Evolutionary conservation across 2,797 vertebrate genomes (phyloP).

Genomic region (Philypnodon macrostomus): DNA sequence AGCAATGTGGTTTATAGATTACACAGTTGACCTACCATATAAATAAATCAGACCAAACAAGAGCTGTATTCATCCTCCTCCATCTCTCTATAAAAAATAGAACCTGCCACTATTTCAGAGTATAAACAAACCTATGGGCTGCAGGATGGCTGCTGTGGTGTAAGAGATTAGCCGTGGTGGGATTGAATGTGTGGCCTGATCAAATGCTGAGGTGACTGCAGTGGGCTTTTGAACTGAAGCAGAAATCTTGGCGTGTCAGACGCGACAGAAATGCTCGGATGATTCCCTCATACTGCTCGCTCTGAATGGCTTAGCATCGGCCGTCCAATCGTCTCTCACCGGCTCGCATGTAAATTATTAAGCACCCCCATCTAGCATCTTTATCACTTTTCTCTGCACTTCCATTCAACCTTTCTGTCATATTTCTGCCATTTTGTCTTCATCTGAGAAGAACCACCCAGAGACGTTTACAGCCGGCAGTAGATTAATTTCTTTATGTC

Average conservation of each 20-base stretch:
- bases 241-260: slow-evolving; percentile 22
- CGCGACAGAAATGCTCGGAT: slow-evolving; percentile 13
- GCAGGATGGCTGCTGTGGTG: slow-evolving; percentile 15
- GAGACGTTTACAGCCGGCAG: neutral
- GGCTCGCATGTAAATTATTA: slow-evolving; percentile 58
- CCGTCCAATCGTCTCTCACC: slow-evolving; percentile 16
- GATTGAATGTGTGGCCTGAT: slow-evolving; percentile 31
- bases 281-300: slow-evolving; percentile 31
- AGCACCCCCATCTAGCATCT: slow-evolving; percentile 12
- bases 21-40: neutral
- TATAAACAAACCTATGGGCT: slow-evolving; percentile 20
- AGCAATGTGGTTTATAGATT: too few species aligned
- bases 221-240: slow-evolving; percentile 20
- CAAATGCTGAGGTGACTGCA: slow-evolving; percentile 28
- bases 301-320: slow-evolving; percentile 27
- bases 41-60: neutral
- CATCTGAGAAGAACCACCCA: neutral
- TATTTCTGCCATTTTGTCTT: slow-evolving; percentile 21
- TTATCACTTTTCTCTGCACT: slow-evolving; percentile 1
- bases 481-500: slow-evolving; percentile 7
- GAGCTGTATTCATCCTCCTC: slow-evolving; percentile 10
- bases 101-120: slow-evolving; percentile 8
- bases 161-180: slow-evolving; percentile 6
- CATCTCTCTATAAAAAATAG: slow-evolving; percentile 16
- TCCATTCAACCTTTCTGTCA: neutral